phyloP scores from a whole-genome alignment of 2,888 invertebrate genomes.

The Dasypogon diadema region DNA sequence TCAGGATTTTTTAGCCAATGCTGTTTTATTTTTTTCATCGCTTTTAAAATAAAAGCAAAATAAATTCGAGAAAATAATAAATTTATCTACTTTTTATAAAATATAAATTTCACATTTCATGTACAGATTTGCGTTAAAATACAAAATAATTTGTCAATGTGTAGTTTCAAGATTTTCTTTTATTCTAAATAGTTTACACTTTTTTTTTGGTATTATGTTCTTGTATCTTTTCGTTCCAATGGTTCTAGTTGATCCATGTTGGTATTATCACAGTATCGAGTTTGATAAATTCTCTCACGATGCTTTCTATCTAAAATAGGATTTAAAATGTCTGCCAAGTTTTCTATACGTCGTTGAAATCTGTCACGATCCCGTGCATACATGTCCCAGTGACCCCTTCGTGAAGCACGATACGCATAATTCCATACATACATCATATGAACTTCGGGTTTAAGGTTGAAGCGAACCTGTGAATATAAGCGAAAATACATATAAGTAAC shows the following conservation, averaged over 20 bases:
- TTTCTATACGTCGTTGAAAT: conserved; percentile 63
- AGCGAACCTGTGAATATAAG: conserved; percentile 71
- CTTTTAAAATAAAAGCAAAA: conserved; percentile 22
- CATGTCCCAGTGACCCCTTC: conserved; percentile 74
- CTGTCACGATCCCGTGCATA: conserved; percentile 70
- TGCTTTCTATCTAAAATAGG: conserved; percentile 63
- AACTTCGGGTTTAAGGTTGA: conserved; percentile 72
- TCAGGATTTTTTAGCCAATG: neutral
- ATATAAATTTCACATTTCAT: conserved; percentile 15
- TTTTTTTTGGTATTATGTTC: neutral
- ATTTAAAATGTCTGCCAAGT: conserved; percentile 60
- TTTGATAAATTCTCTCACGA: conserved; percentile 63
- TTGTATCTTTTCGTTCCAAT: neutral
- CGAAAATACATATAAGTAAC: no score
- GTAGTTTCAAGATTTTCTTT: neutral
- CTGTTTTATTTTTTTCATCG: neutral
- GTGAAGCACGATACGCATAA: conserved; percentile 73
- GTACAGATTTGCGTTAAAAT: conserved; percentile 15
- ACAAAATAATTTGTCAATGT: neutral
- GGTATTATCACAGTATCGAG: conserved; percentile 60
- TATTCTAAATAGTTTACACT: neutral
- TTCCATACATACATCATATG: conserved; percentile 74
- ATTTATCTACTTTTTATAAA: conserved; percentile 19
- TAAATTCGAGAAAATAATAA: conserved; percentile 11
- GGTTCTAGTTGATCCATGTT: conserved; percentile 4